Conservation (phyloP, 2,113 vertebrate species). For the Camelus dromedarius region DNA sequence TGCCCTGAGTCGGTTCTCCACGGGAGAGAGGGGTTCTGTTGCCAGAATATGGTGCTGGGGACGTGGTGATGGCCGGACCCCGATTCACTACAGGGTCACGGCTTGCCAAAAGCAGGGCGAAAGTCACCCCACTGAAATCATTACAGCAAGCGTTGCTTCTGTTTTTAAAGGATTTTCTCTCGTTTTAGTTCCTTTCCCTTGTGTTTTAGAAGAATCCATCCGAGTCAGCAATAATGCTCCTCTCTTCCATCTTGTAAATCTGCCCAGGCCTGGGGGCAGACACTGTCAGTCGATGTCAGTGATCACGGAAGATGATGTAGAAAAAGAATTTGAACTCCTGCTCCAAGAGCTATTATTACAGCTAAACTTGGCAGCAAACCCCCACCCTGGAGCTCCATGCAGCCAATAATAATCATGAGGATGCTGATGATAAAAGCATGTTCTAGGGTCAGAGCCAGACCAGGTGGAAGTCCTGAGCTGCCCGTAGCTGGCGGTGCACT, state of each 20-base stretch:
- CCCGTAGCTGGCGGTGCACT: neutral
- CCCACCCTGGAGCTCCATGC: neutral
- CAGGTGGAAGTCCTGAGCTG: neutral
- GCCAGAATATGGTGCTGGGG: fast-evolving
- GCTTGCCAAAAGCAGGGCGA: fast-evolving
- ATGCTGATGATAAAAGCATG: neutral
- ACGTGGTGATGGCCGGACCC: fast-evolving
- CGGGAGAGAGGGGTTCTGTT: neutral
- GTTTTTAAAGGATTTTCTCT: neutral
- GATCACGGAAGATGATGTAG: fast-evolving
- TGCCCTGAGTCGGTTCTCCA: fast-evolving
- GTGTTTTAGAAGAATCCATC: neutral
- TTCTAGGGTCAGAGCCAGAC: neutral
- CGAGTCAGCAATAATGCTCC: neutral
- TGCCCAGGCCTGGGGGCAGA: neutral
- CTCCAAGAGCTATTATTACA: neutral
- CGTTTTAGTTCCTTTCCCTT: neutral
- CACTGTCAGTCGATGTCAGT: neutral
- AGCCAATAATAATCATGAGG: neutral
- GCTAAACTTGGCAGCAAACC: neutral
- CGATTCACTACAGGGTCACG: fast-evolving
- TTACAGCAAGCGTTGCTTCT: neutral
- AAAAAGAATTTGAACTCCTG: neutral
- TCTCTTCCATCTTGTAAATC: fast-evolving
- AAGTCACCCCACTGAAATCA: fast-evolving